Conservation (phyloP, 2,888 invertebrate species). For the Balanococcus diminutus region DNA sequence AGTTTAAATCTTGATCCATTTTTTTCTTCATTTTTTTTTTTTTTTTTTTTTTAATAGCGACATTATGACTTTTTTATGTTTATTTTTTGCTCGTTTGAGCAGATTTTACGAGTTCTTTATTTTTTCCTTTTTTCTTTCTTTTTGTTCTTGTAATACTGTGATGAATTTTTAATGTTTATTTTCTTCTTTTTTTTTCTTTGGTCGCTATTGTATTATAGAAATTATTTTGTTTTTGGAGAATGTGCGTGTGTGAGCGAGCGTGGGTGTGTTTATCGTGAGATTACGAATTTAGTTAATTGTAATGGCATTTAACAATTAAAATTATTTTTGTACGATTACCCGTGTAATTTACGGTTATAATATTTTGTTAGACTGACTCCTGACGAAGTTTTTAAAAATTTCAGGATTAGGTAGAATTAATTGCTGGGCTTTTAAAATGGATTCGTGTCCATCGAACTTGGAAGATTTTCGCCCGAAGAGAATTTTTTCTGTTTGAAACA, state of each 20-base stretch:
- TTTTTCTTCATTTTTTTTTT: no score
- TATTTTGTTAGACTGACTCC: no score
- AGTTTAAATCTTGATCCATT: no score
- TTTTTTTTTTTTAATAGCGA: neutral
- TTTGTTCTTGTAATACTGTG: neutral
- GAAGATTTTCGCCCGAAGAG: no score
- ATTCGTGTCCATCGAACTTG: no score
- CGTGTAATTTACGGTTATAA: neutral
- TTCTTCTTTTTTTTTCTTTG: neutral
- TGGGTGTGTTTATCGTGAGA: neutral
- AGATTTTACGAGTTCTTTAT: neutral
- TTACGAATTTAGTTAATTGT: constrained; percentile 13
- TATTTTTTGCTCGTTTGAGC: neutral
- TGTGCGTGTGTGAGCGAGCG: neutral
- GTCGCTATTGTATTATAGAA: constrained; percentile 9
- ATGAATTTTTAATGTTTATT: constrained; percentile 22
- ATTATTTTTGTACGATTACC: neutral
- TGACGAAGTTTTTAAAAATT: no score
- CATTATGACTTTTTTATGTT: neutral
- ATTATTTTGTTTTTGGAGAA: neutral
- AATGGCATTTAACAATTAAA: neutral
- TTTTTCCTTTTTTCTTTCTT: neutral
- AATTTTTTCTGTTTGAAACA: neutral
- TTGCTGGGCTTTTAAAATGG: no score
- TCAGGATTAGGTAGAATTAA: no score